These are phyloP conservation scores for Planiliza haematocheilus DNA, from an alignment of 2,113 vertebrate genomes.

Conservation along the genomic window DNA sequence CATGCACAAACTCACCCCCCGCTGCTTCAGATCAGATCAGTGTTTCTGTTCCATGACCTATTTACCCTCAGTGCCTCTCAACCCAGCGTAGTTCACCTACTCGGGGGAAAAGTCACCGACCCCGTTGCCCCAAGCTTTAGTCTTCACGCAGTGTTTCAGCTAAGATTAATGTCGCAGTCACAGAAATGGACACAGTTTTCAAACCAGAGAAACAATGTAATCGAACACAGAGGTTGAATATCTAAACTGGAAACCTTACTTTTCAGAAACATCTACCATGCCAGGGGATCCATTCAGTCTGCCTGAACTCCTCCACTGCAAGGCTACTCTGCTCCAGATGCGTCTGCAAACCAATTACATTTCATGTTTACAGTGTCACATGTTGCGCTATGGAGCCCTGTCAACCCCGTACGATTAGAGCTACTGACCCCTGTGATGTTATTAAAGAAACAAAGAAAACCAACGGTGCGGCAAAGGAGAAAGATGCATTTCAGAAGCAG, in stretches of 20 bases:
- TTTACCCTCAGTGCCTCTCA: conserved; percentile 57
- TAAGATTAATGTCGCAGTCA: conserved; percentile 59
- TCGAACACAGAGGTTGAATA: neutral
- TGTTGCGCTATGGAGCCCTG: conserved; percentile 19
- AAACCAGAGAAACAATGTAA: conserved; percentile 11
- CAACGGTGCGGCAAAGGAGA: neutral
- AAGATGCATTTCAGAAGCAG: neutral
- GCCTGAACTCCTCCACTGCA: neutral
- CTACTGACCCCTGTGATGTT: neutral
- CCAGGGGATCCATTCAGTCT: neutral
- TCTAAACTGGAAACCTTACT: neutral
- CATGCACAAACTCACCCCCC: conserved; percentile 32
- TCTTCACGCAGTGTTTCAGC: conserved; percentile 55
- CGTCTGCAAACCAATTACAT: conserved; percentile 54
- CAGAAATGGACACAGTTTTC: conserved; percentile 1
- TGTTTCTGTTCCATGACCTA: conserved; percentile 61
- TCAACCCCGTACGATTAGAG: neutral
- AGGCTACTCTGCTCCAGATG: conserved; percentile 16
- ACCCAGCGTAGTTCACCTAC: conserved; percentile 58
- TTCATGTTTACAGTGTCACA: conserved; percentile 49
- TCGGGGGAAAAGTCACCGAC: conserved; percentile 57
- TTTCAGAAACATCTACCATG: neutral
- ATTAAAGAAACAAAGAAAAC: neutral
- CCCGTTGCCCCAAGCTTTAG: conserved; percentile 51
- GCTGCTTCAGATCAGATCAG: conserved; percentile 64